Base-by-base conservation (phyloP, 2,113 vertebrate genomes). In the Malurus alboscapulatus region DNA sequence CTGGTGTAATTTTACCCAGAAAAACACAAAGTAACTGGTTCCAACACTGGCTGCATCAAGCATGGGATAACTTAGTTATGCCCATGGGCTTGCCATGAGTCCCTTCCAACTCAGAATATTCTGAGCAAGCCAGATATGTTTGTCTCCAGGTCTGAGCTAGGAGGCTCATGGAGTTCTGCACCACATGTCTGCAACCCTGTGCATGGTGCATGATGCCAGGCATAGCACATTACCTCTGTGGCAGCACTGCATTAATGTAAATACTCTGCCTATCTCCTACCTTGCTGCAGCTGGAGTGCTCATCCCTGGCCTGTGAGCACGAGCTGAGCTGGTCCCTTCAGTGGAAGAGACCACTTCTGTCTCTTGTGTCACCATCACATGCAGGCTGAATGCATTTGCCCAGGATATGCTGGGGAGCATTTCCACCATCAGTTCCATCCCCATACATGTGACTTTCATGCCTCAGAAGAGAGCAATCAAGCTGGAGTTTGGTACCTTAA, bases 81-180 rank as follows among this genome's bases (percentile, higher is more conserved):
- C 15, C 27, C n/a, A 11, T 6, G 20, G 54, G 25, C 17, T 34
- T 66, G 14, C 38, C 2, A 0, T 5, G 32, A 1, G 2, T 45
- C 27, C 29, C n/a, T 61, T 53, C 63, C 63, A 77, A 61, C 15
- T 10, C 1, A 0, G 45, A 76, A 68, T 59, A 53, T 32, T 53
- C 32, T 27, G 27, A 19, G 21, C n/a, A 36, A 80, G 27, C 9
- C 42, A 65, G 59, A 20, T 68, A 4, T 45, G n/a, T 19, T 65
- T 59, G 40, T 27, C 65, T 73, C 63, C 63, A 84, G 17, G 42
- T n/a, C 20, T 22, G 38, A 75, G 48, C 44, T 26, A 79, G 17
- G 20, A 68, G 7, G 20, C 32, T 87, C 16, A 7, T 0, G 0
- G 30, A 27, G 17, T 2, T 27, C 55, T 40, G 36, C 30, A 47